A percentile compares a stretch with the other conserved stretches of the same genome.
Evolutionary conservation across 2,888 invertebrate genomes (phyloP).

Genomic region (Epistrophe eligans): DNA sequence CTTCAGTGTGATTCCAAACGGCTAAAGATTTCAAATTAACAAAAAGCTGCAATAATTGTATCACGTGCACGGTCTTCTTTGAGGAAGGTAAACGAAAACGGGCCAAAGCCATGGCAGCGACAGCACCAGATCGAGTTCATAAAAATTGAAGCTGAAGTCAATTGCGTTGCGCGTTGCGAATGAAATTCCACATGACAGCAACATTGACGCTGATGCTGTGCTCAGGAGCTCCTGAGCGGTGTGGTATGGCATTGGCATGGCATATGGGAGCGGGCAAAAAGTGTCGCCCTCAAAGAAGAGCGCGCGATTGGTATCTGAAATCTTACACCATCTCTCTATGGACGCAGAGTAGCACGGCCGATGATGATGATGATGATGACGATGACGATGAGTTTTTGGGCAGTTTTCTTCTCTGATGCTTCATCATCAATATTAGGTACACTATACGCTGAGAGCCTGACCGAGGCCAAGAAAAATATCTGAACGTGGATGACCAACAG

Average conservation of each 20-base stretch:
- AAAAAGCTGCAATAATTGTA: conserved; percentile 82
- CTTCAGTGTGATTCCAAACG: conserved; percentile 43
- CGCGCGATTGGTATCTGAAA: conserved; percentile 76
- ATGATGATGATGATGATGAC: conserved; percentile 54
- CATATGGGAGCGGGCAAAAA: conserved; percentile 60
- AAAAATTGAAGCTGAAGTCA: conserved; percentile 75
- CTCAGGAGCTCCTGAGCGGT: not conserved
- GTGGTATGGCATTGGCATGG: conserved; percentile 51
- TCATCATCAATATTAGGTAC: not conserved
- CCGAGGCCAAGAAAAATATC: conserved; percentile 56
- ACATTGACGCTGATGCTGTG: conserved; percentile 48
- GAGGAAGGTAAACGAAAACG: not conserved
- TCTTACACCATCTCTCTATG: conserved; percentile 76
- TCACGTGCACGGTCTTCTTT: conserved; percentile 79
- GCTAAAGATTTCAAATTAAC: conserved; percentile 79
- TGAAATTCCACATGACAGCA: conserved; percentile 71
- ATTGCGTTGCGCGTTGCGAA: conserved; percentile 66
- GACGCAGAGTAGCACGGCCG: conserved; percentile 50
- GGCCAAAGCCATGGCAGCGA: not conserved
- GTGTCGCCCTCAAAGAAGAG: conserved; percentile 76
- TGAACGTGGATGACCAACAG: conserved; percentile 80
- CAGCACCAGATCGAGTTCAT: conserved; percentile 61
- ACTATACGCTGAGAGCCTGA: conserved; percentile 11
- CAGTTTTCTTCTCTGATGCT: conserved; percentile 53
- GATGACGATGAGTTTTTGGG: conserved; percentile 73